phyloP scores from a whole-genome alignment of 2,888 invertebrate genomes.

The Drosophila paranaensis region DNA sequence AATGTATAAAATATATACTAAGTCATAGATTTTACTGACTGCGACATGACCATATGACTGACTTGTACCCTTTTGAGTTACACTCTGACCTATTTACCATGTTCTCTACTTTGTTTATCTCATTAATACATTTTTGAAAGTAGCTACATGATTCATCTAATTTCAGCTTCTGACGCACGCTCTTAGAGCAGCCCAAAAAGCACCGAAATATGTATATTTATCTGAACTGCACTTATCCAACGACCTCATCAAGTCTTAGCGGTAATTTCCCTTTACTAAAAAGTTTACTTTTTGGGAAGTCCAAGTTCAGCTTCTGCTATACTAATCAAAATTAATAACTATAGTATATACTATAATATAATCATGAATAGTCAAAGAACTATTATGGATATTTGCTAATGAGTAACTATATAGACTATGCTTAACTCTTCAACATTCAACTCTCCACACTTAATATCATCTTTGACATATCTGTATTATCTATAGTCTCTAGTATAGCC shows the following conservation, averaged over 20 bases:
- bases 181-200: not conserved
- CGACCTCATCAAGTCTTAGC: not conserved
- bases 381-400: no score
- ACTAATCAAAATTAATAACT: not conserved
- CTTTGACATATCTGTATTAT: not conserved
- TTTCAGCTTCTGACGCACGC: not conserved
- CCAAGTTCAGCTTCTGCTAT: not conserved
- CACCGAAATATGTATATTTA: not conserved
- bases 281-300: not conserved
- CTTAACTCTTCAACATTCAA: no score
- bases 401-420: no score
- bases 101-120: not conserved
- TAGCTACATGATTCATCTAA: not conserved
- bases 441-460: not conserved
- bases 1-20: no score
- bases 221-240: not conserved
- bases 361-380: no score
- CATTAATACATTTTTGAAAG: not conserved
- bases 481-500: not conserved
- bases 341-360: no score
- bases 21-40: no score
- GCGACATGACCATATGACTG: not conserved
- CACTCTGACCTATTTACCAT: not conserved
- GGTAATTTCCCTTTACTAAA: not conserved
- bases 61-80: not conserved